These are phyloP conservation scores for Agriotes lineatus DNA, from an alignment of 2,888 invertebrate genomes.

Conservation along the genomic window DNA sequence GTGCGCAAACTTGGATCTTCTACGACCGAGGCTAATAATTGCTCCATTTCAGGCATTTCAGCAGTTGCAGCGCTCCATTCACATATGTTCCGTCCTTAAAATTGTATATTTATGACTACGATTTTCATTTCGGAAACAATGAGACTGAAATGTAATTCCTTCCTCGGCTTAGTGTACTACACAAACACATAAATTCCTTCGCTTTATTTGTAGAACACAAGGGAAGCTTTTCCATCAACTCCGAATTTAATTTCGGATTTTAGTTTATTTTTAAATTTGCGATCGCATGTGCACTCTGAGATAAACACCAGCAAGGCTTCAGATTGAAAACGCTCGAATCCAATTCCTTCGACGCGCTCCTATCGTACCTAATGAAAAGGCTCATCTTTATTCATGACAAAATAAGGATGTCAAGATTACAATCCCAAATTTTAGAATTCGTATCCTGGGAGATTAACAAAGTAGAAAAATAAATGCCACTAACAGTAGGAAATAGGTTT, in stretches of 20 bases:
- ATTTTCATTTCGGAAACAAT: conserved; percentile 10
- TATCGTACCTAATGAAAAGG: conserved; percentile 30
- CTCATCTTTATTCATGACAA: conserved; percentile 33
- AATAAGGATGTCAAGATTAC: conserved; percentile 32
- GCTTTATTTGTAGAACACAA: not conserved
- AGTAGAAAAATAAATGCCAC: conserved; percentile 8
- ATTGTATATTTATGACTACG: conserved; percentile 13
- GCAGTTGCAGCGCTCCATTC: not conserved
- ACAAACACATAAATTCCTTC: conserved; percentile 10
- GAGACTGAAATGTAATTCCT: not conserved
- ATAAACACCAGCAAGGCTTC: conserved; percentile 21
- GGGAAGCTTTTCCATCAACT: conserved; percentile 2
- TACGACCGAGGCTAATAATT: conserved; percentile 11
- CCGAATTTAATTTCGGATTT: conserved; percentile 18
- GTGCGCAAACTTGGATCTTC: conserved; percentile 21
- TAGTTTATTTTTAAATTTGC: conserved; percentile 15
- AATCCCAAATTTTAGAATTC: conserved; percentile 26
- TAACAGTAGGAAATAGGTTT: too few relatives aligned
- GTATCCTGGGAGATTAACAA: conserved; percentile 20
- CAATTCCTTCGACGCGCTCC: conserved; percentile 26
- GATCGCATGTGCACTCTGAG: conserved; percentile 18
- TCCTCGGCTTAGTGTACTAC: not conserved
- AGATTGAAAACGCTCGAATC: conserved; percentile 30
- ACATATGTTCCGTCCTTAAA: conserved; percentile 18
- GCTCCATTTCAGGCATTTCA: conserved; percentile 14